Evolutionary conservation across 2,888 invertebrate genomes (phyloP).

Genomic region (Marasmarcha lunaedactyla): DNA sequence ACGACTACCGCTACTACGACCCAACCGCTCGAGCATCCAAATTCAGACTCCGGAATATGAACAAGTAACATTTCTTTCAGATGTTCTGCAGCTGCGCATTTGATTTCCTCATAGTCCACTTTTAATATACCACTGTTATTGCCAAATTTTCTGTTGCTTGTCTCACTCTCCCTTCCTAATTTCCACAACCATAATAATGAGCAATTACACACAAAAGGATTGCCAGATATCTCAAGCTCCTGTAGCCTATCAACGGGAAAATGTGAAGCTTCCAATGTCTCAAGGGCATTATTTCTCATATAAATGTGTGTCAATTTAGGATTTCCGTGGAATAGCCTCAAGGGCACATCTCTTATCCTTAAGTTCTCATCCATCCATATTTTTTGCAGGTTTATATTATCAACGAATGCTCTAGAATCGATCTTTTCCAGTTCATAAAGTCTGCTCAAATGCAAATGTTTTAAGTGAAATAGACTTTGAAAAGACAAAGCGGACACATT

Average conservation of each 20-base stretch:
- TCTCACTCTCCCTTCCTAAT: constrained; percentile 61
- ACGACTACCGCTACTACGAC: constrained; percentile 67
- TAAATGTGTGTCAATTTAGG: constrained; percentile 82
- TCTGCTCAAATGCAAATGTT: constrained; percentile 78
- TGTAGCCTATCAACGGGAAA: constrained; percentile 85
- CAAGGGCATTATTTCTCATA: constrained; percentile 80
- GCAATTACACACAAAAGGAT: constrained; percentile 89
- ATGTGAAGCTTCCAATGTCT: constrained; percentile 82
- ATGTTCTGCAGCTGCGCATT: constrained; percentile 71
- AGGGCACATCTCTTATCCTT: constrained; percentile 79
- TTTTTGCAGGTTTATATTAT: constrained; percentile 85
- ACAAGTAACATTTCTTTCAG: constrained; percentile 62
- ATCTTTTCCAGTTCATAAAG: constrained; percentile 76
- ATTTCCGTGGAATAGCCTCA: constrained; percentile 86
- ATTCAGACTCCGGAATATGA: constrained; percentile 73
- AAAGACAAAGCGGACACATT: constrained; percentile 82
- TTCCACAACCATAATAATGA: constrained; percentile 90
- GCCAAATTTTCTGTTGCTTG: constrained; percentile 39
- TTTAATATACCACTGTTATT: constrained; percentile 48
- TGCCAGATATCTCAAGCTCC: constrained; percentile 81
- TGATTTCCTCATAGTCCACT: constrained; percentile 70
- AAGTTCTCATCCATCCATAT: constrained; percentile 84
- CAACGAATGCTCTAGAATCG: constrained; percentile 84
- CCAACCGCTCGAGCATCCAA: constrained; percentile 74
- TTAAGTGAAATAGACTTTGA: constrained; percentile 85